phyloP scores from a whole-genome alignment of 30 jellyfish, hydroid and myxozoan species.

The Hydra vulgaris region DNA sequence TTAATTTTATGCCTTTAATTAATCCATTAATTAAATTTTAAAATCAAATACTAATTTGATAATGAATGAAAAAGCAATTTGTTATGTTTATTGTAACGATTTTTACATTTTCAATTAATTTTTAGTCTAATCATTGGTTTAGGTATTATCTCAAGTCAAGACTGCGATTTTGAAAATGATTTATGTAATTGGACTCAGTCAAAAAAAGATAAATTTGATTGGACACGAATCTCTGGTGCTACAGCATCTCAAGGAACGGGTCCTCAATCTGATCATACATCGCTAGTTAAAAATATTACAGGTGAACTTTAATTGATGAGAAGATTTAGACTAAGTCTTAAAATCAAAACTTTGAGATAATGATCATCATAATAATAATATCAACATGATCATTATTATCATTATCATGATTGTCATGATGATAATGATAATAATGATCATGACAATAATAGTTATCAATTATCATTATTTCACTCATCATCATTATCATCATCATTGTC shows the following conservation, averaged over 20 bases:
- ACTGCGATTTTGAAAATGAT: slow-evolving; percentile 81
- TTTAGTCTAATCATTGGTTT: no score
- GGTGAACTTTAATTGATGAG: not conserved
- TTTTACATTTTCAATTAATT: no score
- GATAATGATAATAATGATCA: no score
- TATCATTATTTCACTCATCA: not conserved
- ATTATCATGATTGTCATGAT: not conserved
- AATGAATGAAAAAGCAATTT: no score
- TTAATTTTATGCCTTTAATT: no score
- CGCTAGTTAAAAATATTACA: slow-evolving; percentile 14
- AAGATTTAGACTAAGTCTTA: not conserved
- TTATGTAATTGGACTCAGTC: slow-evolving; percentile 74
- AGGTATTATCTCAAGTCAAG: slow-evolving; percentile 26
- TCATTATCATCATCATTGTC: not conserved
- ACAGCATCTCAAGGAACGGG: slow-evolving; percentile 80
- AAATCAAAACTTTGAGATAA: no score
- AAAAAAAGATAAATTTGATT: slow-evolving; percentile 84
- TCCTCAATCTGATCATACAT: slow-evolving; percentile 71
- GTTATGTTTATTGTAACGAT: no score
- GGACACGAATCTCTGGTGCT: slow-evolving; percentile 42
- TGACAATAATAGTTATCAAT: no score
- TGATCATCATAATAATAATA: no score
- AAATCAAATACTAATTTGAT: no score
- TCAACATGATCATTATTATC: no score
- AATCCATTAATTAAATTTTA: no score